A percentile compares a stretch with the other conserved stretches of the same genome.
Conservation (phyloP, 1,140 invertebrate genomes). For the Drosophila jambulina region DNA sequence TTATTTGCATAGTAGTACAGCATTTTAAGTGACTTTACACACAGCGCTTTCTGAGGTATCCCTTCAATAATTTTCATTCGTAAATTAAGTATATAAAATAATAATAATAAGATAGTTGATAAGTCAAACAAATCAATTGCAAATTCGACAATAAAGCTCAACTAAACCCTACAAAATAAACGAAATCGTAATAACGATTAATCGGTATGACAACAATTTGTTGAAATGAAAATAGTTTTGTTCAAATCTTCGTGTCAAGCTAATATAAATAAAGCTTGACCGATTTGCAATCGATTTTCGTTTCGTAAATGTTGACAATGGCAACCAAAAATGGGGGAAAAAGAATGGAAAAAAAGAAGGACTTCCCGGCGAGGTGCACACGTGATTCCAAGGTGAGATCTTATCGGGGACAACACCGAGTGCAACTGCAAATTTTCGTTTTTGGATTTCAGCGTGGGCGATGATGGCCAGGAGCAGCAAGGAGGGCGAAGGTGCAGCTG, state of each 20-base stretch:
- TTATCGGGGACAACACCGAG: slow-evolving; percentile 42
- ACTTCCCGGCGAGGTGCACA: slow-evolving; percentile 31
- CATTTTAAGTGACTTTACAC: no score
- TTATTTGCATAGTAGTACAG: neutral
- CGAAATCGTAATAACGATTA: neutral
- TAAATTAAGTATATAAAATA: neutral
- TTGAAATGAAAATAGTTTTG: slow-evolving; percentile 8
- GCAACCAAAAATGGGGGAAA: slow-evolving; percentile 26
- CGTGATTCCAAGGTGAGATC: slow-evolving; percentile 60
- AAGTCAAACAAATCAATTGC: neutral
- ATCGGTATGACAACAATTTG: slow-evolving; percentile 13
- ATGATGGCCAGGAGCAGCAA: slow-evolving; percentile 2
- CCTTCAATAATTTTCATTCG: neutral
- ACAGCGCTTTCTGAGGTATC: neutral
- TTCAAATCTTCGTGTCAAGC: slow-evolving; percentile 23
- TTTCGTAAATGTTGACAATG: slow-evolving; percentile 58
- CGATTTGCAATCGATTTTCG: slow-evolving; percentile 57
- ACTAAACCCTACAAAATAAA: neutral
- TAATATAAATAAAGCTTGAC: slow-evolving; percentile 42
- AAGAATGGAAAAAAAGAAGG: slow-evolving; percentile 4
- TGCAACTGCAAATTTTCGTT: slow-evolving; percentile 62
- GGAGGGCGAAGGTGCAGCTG: neutral
- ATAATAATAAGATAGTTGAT: no score
- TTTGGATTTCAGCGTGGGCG: slow-evolving; percentile 42
- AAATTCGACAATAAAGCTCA: neutral